These are phyloP conservation scores for Tenebrio molitor DNA, from an alignment of 1,140 invertebrate genomes.

Conservation along the genomic window DNA sequence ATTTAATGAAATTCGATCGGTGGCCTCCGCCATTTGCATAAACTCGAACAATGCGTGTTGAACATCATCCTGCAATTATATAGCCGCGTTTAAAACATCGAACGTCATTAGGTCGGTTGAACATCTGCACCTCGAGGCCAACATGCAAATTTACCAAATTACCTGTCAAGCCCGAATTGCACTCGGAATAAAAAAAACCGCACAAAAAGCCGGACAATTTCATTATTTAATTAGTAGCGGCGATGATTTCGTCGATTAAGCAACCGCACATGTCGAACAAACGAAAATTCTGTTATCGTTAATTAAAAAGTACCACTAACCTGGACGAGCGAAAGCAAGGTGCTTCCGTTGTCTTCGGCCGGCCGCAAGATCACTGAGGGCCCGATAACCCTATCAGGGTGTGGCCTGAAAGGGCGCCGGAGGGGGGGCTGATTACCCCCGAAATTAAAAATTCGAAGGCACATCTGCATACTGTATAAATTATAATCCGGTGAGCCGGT, in stretches of 20 bases:
- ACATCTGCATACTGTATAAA: slow-evolving; percentile 58
- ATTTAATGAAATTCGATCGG: slow-evolving; percentile 29
- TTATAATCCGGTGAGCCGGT: slow-evolving; percentile 42
- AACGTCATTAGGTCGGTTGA: slow-evolving; percentile 41
- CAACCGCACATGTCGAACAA: too few species aligned
- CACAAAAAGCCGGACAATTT: neutral
- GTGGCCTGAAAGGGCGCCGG: slow-evolving; percentile 33
- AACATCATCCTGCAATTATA: slow-evolving; percentile 47
- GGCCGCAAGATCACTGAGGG: slow-evolving; percentile 38
- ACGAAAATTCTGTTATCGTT: too few species aligned
- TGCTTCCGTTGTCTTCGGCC: slow-evolving; percentile 13
- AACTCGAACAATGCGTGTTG: slow-evolving; percentile 46
- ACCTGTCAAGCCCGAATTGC: slow-evolving; percentile 11
- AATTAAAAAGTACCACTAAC: too few species aligned
- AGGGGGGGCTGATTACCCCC: slow-evolving; percentile 56
- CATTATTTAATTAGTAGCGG: slow-evolving; percentile 16
- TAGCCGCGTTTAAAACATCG: slow-evolving; percentile 25
- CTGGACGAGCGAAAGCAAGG: neutral
- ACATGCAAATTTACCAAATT: slow-evolving; percentile 51
- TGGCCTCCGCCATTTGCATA: slow-evolving; percentile 29
- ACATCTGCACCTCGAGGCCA: slow-evolving; percentile 47
- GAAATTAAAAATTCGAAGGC: slow-evolving; percentile 54
- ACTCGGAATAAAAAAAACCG: slow-evolving; percentile 4
- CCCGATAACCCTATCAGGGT: slow-evolving; percentile 53
- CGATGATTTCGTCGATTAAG: slow-evolving; percentile 1